Percentiles rank a stretch among this genome's conserved stretches.
Evolutionary conservation across 2,113 vertebrate species (phyloP).

Genomic region (Mobula birostris): DNA sequence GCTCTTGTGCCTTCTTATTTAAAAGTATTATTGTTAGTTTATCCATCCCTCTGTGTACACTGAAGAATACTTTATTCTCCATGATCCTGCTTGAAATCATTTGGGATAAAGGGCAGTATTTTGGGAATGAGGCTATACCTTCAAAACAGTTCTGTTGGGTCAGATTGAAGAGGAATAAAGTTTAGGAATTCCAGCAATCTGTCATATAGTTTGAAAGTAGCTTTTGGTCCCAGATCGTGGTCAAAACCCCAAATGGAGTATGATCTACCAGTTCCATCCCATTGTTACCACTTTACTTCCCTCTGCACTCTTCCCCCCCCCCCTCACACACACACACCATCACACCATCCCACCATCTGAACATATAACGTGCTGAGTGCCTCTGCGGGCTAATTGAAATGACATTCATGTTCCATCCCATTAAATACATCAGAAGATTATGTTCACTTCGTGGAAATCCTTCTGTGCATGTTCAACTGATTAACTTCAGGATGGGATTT

Average conservation of each 20-base stretch:
- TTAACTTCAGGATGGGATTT: neutral
- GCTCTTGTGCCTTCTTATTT: neutral
- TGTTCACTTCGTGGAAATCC: neutral
- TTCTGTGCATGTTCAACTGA: neutral
- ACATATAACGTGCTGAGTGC: neutral
- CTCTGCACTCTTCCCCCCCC: too few species aligned
- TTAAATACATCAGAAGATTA: neutral
- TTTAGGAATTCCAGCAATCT: neutral
- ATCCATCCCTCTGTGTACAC: neutral
- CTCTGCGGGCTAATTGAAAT: neutral
- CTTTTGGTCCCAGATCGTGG: neutral
- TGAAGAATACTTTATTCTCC: neutral
- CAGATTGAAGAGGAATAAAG: neutral
- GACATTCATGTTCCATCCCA: neutral
- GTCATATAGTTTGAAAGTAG: neutral
- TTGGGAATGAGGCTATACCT: neutral
- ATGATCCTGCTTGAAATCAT: neutral
- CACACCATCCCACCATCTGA: too few species aligned
- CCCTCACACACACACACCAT: too few species aligned
- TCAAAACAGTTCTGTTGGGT: neutral
- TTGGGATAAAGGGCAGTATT: neutral
- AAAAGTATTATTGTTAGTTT: neutral
- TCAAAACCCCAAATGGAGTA: neutral
- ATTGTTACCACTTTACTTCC: neutral
- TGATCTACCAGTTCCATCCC: neutral